Base-by-base conservation (phyloP, 1,140 invertebrate species). In the Drosophila simulans region DNA sequence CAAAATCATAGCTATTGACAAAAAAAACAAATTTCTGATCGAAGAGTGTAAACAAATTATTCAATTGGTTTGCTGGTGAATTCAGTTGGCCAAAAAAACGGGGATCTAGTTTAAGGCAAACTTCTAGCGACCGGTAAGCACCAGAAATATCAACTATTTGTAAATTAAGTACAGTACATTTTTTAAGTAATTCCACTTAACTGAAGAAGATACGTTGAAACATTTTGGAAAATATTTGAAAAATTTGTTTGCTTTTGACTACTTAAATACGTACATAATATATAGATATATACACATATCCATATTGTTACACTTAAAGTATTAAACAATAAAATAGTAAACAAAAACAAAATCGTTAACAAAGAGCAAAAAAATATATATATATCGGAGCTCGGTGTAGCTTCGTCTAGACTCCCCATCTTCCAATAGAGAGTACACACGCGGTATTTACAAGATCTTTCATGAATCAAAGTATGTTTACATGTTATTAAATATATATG, bases 321-420 rank as follows among this genome's bases (percentile, higher is more conserved):
- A 46, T 63, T 70, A 85, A 83, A 85, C 72, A 76, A 83, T 82
- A 79, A 88, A 65, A 57, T 71, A 65, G 60, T 62, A 71, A 86
- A 86, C 83, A 86, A 83, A 89, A 86, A 86, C 79, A 88, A 85
- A 49, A 76, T 71, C 60, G 76, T 85, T 86, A 83, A 86, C 64
- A 88, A 79, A 68, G 57, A 57, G 45, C 56, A 74, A 64, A 64
- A 42, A 75, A 65, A 65, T 34, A 48, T 56, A 85, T 81, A 48
- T 56, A 85, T 81, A 52, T 65, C 40, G 25, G 42, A 39, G 35
- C 42, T 66, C 25, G 46, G 48, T 17, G 31, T 40, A 52, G 66
- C 25, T 37, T 49, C 31, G n/a, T 56, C 62, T 25, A 66, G 37
- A 58, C 49, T 37, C 22, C 40, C 40, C 43, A n/a, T 37, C 25